A percentile compares a stretch with the other conserved stretches of the same genome.
These are phyloP conservation scores for Drosophila chauvacae DNA, from an alignment of 1,140 invertebrate species.

Conservation along the genomic window DNA sequence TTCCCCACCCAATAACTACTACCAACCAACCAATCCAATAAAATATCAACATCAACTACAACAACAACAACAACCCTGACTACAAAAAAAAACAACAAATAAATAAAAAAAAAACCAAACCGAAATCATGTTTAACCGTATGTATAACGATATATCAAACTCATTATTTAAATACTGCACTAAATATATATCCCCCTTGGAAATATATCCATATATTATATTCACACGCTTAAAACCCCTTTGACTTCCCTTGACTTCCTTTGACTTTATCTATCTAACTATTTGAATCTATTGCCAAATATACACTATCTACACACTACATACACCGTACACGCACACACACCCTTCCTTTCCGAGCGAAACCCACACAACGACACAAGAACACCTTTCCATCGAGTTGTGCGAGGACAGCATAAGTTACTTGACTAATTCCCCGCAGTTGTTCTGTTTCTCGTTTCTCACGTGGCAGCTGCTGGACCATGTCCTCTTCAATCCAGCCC, in stretches of 20 bases:
- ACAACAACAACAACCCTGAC: slow-evolving; percentile 61
- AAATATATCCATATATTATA: slow-evolving; percentile 1
- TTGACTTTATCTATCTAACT: slow-evolving; percentile 11
- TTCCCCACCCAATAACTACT: slow-evolving; percentile 47
- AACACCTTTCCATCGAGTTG: slow-evolving; percentile 18
- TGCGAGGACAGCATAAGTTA: slow-evolving; percentile 81
- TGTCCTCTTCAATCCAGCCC: slow-evolving; percentile 98
- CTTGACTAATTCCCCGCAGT: slow-evolving; percentile 86
- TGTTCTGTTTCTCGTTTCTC: slow-evolving; percentile 91
- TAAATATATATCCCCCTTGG: background rate
- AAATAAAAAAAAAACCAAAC: slow-evolving; percentile 18
- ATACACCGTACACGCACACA: slow-evolving; percentile 7
- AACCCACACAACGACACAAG: slow-evolving; percentile 23
- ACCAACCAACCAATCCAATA: slow-evolving; percentile 33
- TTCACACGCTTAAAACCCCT: slow-evolving; percentile 8
- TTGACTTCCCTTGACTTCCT: slow-evolving; percentile 4
- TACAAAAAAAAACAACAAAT: slow-evolving; percentile 5
- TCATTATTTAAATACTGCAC: slow-evolving; percentile 32
- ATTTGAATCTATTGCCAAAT: slow-evolving; percentile 18
- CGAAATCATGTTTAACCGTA: slow-evolving; percentile 39
- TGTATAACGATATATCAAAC: slow-evolving; percentile 43
- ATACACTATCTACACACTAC: background rate
- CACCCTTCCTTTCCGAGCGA: slow-evolving; percentile 28
- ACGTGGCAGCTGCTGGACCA: slow-evolving; percentile 98
- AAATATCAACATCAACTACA: slow-evolving; percentile 52